These are phyloP conservation scores for Scaptomyza polygonia DNA, from an alignment of 2,888 invertebrate species.

Conservation along the genomic window DNA sequence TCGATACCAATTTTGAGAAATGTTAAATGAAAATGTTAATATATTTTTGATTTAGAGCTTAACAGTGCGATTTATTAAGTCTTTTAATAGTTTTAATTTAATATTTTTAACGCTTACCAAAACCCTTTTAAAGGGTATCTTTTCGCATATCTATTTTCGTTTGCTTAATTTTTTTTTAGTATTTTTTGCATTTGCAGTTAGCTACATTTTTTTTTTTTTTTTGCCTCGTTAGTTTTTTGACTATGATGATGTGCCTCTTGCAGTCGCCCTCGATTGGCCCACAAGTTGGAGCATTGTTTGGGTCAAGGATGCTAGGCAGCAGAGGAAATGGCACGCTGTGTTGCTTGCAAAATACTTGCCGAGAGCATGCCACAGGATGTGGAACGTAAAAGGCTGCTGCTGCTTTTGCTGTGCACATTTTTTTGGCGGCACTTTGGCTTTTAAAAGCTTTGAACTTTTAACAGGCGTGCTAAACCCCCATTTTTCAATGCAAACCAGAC, in stretches of 20 bases:
- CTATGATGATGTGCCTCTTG: not conserved
- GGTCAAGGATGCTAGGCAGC: constrained; percentile 67
- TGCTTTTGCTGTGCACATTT: constrained; percentile 23
- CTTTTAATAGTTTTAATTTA: too few relatives aligned
- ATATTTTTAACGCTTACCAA: too few relatives aligned
- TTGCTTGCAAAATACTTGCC: constrained; percentile 5
- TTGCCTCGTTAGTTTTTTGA: constrained; percentile 31
- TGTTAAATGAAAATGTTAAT: too few relatives aligned
- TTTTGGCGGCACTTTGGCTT: constrained; percentile 42
- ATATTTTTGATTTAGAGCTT: too few relatives aligned
- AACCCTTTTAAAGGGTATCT: not conserved
- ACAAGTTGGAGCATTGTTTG: constrained; percentile 71
- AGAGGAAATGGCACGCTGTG: constrained; percentile 46
- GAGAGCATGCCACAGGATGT: constrained; percentile 2
- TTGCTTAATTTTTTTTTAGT: constrained; percentile 4
- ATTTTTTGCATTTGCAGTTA: constrained; percentile 23
- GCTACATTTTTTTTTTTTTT: too few relatives aligned
- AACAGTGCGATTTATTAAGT: too few relatives aligned
- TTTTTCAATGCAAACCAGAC: not conserved
- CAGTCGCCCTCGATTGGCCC: constrained; percentile 29
- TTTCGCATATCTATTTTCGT: not conserved
- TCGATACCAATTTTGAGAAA: too few relatives aligned
- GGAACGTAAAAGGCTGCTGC: not conserved
- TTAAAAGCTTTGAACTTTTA: constrained; percentile 69
- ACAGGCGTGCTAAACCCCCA: too few relatives aligned